These are phyloP conservation scores for Euplexia lucipara DNA, from an alignment of 2,888 invertebrate species.

Conservation along the genomic window DNA sequence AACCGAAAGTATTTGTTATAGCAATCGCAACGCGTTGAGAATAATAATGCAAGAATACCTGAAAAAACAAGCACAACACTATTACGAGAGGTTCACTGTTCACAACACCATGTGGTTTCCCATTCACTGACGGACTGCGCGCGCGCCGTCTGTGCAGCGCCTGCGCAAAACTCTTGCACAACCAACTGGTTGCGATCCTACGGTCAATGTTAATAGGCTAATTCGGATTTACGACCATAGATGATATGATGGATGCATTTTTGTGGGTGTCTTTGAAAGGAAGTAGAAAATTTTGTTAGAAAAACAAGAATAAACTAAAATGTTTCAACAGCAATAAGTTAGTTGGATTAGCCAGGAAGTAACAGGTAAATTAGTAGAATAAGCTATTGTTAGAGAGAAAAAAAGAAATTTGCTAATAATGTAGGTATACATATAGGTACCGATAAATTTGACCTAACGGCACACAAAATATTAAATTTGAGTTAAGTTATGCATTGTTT, in stretches of 20 bases:
- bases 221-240: slow-evolving; percentile 61
- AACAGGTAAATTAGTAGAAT: too few relatives aligned
- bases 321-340: too few relatives aligned
- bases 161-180: slow-evolving; percentile 54
- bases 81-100: slow-evolving; percentile 57
- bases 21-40: slow-evolving; percentile 26
- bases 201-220: slow-evolving; percentile 79
- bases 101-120: slow-evolving; percentile 62
- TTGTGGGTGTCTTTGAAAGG: background rate
- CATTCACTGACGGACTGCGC: slow-evolving; percentile 66
- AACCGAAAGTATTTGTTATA: slow-evolving; percentile 19
- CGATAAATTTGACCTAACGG: too few relatives aligned
- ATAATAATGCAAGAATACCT: slow-evolving; percentile 55
- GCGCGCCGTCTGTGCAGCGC: slow-evolving; percentile 58
- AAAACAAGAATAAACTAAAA: background rate
- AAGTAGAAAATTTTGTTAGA: background rate
- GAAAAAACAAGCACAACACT: slow-evolving; percentile 57
- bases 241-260: background rate
- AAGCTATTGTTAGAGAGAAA: too few relatives aligned
- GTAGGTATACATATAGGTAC: too few relatives aligned
- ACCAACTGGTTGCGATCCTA: slow-evolving; percentile 55
- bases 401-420: too few relatives aligned
- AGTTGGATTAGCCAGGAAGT: background rate
- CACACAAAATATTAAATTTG: too few relatives aligned
- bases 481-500: too few relatives aligned